phyloP scores from a whole-genome alignment of 1,140 invertebrate genomes.

The Hyles euphorbiae region DNA sequence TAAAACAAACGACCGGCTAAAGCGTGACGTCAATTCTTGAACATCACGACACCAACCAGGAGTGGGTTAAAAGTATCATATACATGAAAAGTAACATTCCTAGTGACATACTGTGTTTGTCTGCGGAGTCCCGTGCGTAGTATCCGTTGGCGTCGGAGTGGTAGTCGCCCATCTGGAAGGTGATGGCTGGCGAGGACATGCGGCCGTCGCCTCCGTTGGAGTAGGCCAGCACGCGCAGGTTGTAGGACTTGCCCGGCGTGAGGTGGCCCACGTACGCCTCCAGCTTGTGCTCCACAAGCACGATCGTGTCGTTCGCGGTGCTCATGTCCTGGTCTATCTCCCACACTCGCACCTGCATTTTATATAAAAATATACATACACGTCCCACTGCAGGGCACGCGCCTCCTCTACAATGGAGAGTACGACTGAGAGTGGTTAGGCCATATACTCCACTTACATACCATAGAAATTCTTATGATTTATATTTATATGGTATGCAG shows the following conservation, averaged over 20 bases:
- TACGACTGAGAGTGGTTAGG: too few species aligned
- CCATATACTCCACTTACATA: too few species aligned
- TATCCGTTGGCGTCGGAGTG: conserved; percentile 63
- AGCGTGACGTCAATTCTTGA: not conserved
- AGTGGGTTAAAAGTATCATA: not conserved
- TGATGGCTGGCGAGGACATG: conserved; percentile 94
- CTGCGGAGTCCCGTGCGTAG: conserved; percentile 41
- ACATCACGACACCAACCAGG: conserved; percentile 1
- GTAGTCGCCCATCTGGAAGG: conserved; percentile 89
- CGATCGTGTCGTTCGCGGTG: conserved; percentile 90
- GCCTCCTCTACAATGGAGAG: too few species aligned
- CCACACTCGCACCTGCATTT: conserved; percentile 88
- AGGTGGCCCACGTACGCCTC: conserved; percentile 87
- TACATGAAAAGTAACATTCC: not conserved
- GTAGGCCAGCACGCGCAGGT: conserved; percentile 92
- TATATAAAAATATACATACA: conserved; percentile 14
- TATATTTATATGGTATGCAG: too few species aligned
- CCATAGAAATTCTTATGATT: too few species aligned
- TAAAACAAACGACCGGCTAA: not conserved
- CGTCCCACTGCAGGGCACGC: too few species aligned
- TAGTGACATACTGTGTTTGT: conserved; percentile 4
- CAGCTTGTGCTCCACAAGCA: conserved; percentile 84
- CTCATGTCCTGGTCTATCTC: conserved; percentile 95
- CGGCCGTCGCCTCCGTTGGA: conserved; percentile 96
- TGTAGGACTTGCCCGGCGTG: conserved; percentile 90